Base-by-base conservation (phyloP, 2,888 invertebrate genomes). In the Drosophila maculinotata region DNA sequence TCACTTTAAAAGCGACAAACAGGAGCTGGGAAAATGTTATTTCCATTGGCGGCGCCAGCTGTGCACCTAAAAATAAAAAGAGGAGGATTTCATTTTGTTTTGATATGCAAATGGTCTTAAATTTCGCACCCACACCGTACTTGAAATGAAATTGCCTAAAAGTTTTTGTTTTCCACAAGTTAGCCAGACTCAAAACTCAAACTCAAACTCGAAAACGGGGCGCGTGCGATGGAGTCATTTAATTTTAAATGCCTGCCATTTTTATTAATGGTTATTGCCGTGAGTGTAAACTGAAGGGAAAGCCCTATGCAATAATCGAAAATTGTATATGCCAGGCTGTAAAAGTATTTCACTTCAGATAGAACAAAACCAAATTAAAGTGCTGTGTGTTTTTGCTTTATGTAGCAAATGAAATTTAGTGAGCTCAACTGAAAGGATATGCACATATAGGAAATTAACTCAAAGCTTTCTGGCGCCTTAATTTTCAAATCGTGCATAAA, bases 231-330 rank as follows among this genome's bases (percentile, higher is more conserved):
- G 68, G 39, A 85, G 73, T 81, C 86, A 70, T 85, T 81, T 82
- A 81, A 79, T 81, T 85, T 81, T 85, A 81, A 81, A 85, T 85
- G 81, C 73, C 74, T 79, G 67, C 83, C 81, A 79, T 82, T 81
- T 73, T 81, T 82, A 81, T 85, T 81, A 85, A 81, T 85, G 81
- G 73, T 85, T 81, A 81, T 81, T 76, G 83, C 80, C 69, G 69
- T 79, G 77, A 82, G 76, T 82, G 69, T 70, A 66, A 79, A 72
- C 48, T 59, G 45, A 17, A 48, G 51, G 45, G 39, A 56, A 47
- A 23, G n/a, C 25, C 60, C 33, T 26, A 25, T 33, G 64, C 71
- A 79, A 80, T 80, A 85, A 82, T 81, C 86, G 86, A 53, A 79
- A 83, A 85, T 81, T 84, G 84, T 80, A n/a, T 80, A 72, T 76